Evolutionary conservation across 2,888 invertebrate species (phyloP), one percentile per base, ranked within the genome.

Genomic region (Plagodis pulveraria): DNA sequence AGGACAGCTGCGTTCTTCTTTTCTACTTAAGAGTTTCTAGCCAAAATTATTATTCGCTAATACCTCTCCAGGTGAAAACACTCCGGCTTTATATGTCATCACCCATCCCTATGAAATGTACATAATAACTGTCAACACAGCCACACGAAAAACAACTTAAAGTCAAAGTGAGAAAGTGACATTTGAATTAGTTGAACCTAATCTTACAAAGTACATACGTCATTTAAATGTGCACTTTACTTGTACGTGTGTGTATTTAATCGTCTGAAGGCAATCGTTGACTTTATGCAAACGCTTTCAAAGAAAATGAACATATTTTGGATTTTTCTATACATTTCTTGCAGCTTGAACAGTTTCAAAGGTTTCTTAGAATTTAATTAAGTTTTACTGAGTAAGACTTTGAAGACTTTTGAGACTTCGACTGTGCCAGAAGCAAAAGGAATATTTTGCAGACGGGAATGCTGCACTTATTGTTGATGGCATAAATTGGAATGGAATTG

Each of bases 321-420:
- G 4, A 38, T 38, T 41, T n/a, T 41, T 50, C 41, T 59, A 42
- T 50, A 54, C 44, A 51, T 59, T 54, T 52, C 38, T 54, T 54
- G 9, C 10, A 50, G 35, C 55, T 36, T 49, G 44, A 34, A 33
- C 41, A 50, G 32, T 42, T 44, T 34, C 43, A 50, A 47, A 10
- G 50, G 34, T 42, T 41, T 44, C 48, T 36, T 52, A 38, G 52
- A 61, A 61, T 61, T 61, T 61, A 56, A 61, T 61, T 56, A 61
- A 61, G 52, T 52, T 56, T 46, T 1, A 54, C 50, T 47, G 38
- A 59, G 45, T 56, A 55, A 54, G 44, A 42, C 41, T 34, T 48
- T 22, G 22, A 11, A 35, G 40, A 12, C 42, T 42, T 50, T 10
- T 10, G 7, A 11, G 35, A 22, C 12, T 22, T 56, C 47, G 34